phyloP scores from a whole-genome alignment of 2,888 invertebrate species.

The Capitulum mitella region DNA sequence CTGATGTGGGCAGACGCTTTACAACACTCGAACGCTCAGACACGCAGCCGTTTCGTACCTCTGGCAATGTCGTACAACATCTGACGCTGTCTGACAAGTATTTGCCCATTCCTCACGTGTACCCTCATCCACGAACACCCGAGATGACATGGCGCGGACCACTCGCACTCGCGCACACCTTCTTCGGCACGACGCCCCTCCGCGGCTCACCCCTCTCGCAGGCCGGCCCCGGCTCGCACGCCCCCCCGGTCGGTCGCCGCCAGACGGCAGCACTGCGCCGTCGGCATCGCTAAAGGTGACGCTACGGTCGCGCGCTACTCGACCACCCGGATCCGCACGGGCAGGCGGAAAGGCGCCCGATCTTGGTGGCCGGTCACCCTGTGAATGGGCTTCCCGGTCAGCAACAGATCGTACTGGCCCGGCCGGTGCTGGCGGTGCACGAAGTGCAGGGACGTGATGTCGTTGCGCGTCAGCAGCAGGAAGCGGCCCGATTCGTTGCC shows the following conservation, averaged over 20 bases:
- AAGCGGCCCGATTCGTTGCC: constrained; percentile 55
- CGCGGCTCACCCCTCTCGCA: too few species aligned
- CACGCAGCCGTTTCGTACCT: too few species aligned
- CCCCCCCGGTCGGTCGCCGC: background rate
- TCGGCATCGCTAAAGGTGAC: background rate
- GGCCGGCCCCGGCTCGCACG: too few species aligned
- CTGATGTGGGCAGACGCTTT: too few species aligned
- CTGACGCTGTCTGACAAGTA: too few species aligned
- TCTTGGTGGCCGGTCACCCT: constrained; percentile 28
- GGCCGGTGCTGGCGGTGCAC: constrained; percentile 48
- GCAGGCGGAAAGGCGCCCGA: constrained; percentile 32
- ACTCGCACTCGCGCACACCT: too few species aligned
- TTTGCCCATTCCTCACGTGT: too few species aligned
- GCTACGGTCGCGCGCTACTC: constrained; percentile 3
- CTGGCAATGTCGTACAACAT: too few species aligned
- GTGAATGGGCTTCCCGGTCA: constrained; percentile 44
- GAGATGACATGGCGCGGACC: too few species aligned
- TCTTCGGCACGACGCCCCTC: too few species aligned
- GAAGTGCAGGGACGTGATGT: constrained; percentile 56
- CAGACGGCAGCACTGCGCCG: background rate
- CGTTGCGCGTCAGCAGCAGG: constrained; percentile 51
- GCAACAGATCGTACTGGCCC: constrained; percentile 51
- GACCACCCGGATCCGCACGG: constrained; percentile 34
- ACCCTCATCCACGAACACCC: too few species aligned
- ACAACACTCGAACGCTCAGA: too few species aligned